Evolutionary conservation across 2,888 invertebrate species (phyloP), one percentile per base, ranked within the genome.

Genomic region (Dasysyrphus albostriatus): DNA sequence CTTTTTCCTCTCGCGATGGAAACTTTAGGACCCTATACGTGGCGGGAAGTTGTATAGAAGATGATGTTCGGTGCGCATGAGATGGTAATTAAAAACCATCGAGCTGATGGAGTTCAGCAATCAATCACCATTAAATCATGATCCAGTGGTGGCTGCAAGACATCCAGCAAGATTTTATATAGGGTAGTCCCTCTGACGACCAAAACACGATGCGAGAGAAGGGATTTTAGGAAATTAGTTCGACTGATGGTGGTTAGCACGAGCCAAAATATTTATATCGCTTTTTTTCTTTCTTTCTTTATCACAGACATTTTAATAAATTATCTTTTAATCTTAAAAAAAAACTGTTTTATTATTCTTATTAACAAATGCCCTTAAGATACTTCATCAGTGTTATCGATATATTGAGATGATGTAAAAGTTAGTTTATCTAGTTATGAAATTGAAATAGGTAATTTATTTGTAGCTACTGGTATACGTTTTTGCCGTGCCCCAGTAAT

Each of bases 121-220:
- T 87, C 87, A 87, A 87, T 87, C 87, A 87, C 87, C 83, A 87
- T 87, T 87, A 87, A 83, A 87, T 83, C 78, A 87, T 56, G 75
- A 75, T 65, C 78, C 72, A 65, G 69, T 44, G 39, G 39, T 51
- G 59, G 54, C 76, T 73, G 51, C 80, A 65, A 76, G 83, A 77
- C 76, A 58, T 85, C 76, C 76, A 77, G 56, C 61, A 65, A 19
- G 12, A 59, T 16, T n/a, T n/a, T 19, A 37, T 19, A 59, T 39
- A 70, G 34, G 44, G 73, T 42, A 76, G 81, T 59, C 54, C 49
- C 58, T 14, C 65, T 14, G 34, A 58, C 78, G 54, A 49, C 59
- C 37, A 72, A 83, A 58, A 83, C 58, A 49, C 56, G 79, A 58
- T 76, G 70, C 56, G 37, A 65, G 49, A 12, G 6, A 39, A n/a